phyloP scores from a whole-genome alignment of 2,888 invertebrate genomes.

The Lydus trimaculatus region DNA sequence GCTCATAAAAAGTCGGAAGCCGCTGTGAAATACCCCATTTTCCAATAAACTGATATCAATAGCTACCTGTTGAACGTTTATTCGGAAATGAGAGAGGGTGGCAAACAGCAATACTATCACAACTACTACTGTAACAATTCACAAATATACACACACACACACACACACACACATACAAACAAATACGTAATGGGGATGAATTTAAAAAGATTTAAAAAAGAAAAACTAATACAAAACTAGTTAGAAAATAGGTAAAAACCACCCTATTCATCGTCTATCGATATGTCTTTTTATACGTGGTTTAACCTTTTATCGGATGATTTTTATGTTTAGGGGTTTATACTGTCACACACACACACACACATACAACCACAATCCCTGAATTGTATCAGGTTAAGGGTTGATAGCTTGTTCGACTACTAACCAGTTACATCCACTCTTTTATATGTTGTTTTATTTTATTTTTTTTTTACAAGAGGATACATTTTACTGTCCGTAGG shows the following conservation, averaged over 20 bases:
- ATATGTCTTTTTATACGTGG: conserved; percentile 31
- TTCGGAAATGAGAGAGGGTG: conserved; percentile 21
- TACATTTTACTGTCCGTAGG: conserved; percentile 33
- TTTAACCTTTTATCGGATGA: conserved; percentile 22
- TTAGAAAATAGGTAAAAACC: neutral
- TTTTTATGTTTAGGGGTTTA: conserved; percentile 14
- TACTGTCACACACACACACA: neutral
- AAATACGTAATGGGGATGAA: neutral
- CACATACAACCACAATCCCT: conserved; percentile 5
- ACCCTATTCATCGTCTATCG: conserved; percentile 14
- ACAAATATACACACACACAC: neutral
- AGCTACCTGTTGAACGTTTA: conserved; percentile 59
- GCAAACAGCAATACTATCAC: neutral
- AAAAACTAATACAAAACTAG: neutral
- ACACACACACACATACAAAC: neutral
- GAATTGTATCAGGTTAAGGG: conserved; percentile 6
- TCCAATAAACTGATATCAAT: conserved; percentile 63
- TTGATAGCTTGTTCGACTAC: conserved; percentile 8
- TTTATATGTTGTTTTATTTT: no score
- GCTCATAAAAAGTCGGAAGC: conserved; percentile 55
- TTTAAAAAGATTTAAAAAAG: neutral
- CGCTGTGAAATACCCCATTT: conserved; percentile 60
- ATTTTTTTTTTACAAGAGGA: conserved; percentile 16
- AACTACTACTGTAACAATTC: neutral
- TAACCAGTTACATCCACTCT: conserved; percentile 5